Percentiles rank a stretch among this genome's conserved stretches.
Conservation (phyloP, 2,113 vertebrate genomes). For the Osmerus eperlanus region DNA sequence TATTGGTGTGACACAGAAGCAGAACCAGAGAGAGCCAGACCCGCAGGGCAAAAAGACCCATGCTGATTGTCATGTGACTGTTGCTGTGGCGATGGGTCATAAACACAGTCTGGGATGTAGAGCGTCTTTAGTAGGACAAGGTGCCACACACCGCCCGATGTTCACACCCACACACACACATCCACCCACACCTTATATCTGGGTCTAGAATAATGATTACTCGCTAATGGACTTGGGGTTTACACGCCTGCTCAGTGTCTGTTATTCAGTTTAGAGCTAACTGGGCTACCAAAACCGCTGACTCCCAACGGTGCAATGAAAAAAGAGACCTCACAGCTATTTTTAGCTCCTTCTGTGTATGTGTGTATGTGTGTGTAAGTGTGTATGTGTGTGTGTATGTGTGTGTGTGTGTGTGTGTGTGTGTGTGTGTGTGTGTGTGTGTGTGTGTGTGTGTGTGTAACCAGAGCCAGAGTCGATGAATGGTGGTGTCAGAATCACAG, state of each 20-base stretch:
- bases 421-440: conserved; percentile 17
- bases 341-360: conserved; percentile 51
- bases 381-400: conserved; percentile 34
- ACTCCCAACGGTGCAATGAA: conserved; percentile 40
- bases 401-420: conserved; percentile 36
- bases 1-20: conserved; percentile 36
- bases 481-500: conserved; percentile 60
- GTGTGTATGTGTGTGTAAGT: conserved; percentile 40
- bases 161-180: not conserved
- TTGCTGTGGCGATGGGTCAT: conserved; percentile 40
- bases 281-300: conserved; percentile 39
- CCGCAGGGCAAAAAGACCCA: conserved; percentile 24
- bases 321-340: conserved; percentile 45
- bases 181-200: conserved; percentile 18
- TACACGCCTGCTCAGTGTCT: conserved; percentile 26
- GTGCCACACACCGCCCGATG: conserved; percentile 12
- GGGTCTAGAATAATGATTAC: conserved; percentile 27
- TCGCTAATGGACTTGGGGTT: conserved; percentile 28
- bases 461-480: conserved; percentile 57
- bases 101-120: conserved; percentile 50
- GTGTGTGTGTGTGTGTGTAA: conserved; percentile 38
- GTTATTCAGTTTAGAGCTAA: conserved; percentile 38
- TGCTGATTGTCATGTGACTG: conserved; percentile 43
- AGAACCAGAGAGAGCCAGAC: conserved; percentile 40
- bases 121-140: conserved; percentile 34